A percentile compares a stretch with the other conserved stretches of the same genome.
These are phyloP conservation scores for Campoletis sonorensis DNA, from an alignment of 1,140 invertebrate genomes.

Conservation along the genomic window DNA sequence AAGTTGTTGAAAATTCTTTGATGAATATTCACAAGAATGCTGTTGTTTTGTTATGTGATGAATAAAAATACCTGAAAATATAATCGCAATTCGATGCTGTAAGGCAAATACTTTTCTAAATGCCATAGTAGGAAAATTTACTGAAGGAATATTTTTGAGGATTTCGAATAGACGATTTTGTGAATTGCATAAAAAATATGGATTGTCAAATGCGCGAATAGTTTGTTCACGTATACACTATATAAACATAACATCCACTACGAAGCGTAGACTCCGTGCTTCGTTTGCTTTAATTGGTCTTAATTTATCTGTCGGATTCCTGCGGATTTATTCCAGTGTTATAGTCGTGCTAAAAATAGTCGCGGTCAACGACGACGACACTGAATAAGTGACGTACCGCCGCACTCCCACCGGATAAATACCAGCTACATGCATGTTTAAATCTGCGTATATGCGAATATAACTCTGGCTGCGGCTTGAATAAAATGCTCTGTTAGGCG, in stretches of 20 bases:
- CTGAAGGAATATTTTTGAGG: no score
- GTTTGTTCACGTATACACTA: neutral
- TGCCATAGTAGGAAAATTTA: no score
- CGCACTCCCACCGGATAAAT: slow-evolving; percentile 26
- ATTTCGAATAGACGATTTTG: no score
- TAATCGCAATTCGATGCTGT: no score
- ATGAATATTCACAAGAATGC: no score
- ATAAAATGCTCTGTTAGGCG: slow-evolving; percentile 13
- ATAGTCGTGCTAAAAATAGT: slow-evolving; percentile 62
- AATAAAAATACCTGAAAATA: no score
- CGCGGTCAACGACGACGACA: slow-evolving; percentile 38
- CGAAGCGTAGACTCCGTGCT: slow-evolving; percentile 41
- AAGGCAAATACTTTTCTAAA: no score
- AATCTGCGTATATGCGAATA: neutral
- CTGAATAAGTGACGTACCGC: slow-evolving; percentile 43
- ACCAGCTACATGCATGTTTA: neutral
- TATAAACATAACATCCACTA: neutral
- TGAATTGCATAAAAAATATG: neutral
- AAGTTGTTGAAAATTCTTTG: no score
- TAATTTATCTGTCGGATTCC: slow-evolving; percentile 64
- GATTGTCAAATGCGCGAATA: neutral
- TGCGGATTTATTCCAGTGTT: slow-evolving; percentile 64
- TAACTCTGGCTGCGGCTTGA: slow-evolving; percentile 20
- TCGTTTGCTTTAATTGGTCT: slow-evolving; percentile 64
- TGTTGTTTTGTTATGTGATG: no score